phyloP scores from a whole-genome alignment of 2,797 vertebrate genomes.

The Tenualosa thibaudeaui region DNA sequence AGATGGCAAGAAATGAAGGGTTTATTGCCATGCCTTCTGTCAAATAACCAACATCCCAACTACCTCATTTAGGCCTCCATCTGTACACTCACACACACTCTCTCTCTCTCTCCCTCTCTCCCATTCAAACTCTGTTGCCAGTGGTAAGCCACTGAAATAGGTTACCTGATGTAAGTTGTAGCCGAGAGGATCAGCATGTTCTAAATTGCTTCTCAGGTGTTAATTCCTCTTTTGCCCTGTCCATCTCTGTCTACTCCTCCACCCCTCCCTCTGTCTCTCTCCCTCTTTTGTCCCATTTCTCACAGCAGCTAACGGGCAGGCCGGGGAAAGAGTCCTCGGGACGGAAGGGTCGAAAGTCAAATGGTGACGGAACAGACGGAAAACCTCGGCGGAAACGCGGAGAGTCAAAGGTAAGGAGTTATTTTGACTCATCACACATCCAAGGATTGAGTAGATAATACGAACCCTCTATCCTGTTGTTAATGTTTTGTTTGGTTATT shows the following conservation, averaged over 20 bases:
- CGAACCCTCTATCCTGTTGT: conserved; percentile 20
- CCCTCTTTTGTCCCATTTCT: conserved; percentile 64
- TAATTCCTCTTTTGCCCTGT: background rate
- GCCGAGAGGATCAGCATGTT: background rate
- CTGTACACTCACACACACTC: background rate
- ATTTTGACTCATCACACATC: background rate
- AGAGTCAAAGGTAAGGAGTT: conserved; percentile 81
- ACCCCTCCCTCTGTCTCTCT: background rate
- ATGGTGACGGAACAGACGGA: conserved; percentile 93
- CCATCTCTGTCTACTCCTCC: background rate
- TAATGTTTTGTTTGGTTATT: background rate
- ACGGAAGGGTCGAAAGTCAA: conserved; percentile 94
- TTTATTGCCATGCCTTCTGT: conserved; percentile 15
- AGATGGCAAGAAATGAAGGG: background rate
- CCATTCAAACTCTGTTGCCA: background rate
- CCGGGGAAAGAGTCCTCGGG: conserved; percentile 83
- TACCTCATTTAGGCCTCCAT: background rate
- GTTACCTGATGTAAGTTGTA: background rate
- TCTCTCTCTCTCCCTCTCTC: background rate
- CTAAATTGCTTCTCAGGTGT: background rate
- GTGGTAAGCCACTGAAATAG: background rate
- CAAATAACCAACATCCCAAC: background rate
- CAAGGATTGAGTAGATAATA: background rate
- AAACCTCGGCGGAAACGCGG: conserved; percentile 91
- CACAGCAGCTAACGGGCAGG: conserved; percentile 77